Conservation (phyloP, 2,888 invertebrate species). For the Sinotaia quadrata region DNA sequence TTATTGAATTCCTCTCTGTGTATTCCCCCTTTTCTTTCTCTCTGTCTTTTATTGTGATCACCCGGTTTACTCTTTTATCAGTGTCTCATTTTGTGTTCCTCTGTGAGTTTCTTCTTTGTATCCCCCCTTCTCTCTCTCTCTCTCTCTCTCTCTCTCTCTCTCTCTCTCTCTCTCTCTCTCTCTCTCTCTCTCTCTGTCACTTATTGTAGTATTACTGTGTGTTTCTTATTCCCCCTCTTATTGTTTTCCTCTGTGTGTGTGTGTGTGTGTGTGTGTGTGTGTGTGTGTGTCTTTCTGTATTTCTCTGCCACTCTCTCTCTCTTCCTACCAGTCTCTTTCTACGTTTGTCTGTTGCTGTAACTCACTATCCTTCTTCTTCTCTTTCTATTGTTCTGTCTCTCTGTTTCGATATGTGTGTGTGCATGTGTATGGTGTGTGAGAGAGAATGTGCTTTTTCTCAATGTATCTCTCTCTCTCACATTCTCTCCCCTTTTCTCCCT, state of each 20-base stretch:
- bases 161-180: conserved; percentile 12
- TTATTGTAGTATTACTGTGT: no score
- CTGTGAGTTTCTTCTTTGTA: conserved; percentile 24
- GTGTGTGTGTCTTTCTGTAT: conserved; percentile 1
- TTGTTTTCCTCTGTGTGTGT: background rate
- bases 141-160: conserved; percentile 15
- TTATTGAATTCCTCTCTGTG: conserved; percentile 34
- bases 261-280: conserved; percentile 1
- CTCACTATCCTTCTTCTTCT: background rate
- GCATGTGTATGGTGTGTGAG: conserved; percentile 5
- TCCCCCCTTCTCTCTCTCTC: conserved; percentile 20
- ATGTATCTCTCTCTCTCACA: background rate
- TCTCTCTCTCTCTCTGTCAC: conserved; percentile 1
- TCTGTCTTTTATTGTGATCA: conserved; percentile 10
- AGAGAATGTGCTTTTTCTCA: background rate
- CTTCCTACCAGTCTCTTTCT: background rate
- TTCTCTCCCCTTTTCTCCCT: no score
- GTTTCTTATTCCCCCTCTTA: no score
- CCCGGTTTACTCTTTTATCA: background rate
- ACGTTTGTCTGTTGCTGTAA: background rate
- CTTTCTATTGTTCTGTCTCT: background rate
- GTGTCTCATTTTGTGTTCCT: background rate
- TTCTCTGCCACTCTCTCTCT: background rate
- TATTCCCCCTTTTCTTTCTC: conserved; percentile 35
- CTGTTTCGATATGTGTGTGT: conserved; percentile 2